These are phyloP conservation scores for Priocnemis perturbator DNA, from an alignment of 2,888 invertebrate species.

Conservation along the genomic window DNA sequence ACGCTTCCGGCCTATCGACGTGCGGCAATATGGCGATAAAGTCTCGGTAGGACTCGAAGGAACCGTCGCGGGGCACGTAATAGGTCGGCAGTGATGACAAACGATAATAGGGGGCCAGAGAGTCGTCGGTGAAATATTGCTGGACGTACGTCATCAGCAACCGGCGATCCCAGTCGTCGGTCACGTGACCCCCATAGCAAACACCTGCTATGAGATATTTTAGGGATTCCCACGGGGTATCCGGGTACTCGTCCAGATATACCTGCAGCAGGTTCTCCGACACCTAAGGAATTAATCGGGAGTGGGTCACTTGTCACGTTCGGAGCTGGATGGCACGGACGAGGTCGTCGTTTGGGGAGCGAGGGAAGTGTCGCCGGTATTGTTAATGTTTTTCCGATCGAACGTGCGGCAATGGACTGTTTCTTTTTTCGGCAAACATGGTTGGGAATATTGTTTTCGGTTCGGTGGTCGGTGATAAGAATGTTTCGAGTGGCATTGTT, in stretches of 20 bases:
- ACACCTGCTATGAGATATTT: constrained; percentile 92
- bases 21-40: constrained; percentile 87
- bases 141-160: constrained; percentile 89
- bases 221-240: constrained; percentile 93
- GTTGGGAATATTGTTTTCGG: too few species aligned
- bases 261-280: constrained; percentile 89
- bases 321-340: too few species aligned
- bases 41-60: constrained; percentile 87
- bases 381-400: too few species aligned
- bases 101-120: constrained; percentile 82
- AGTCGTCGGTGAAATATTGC: constrained; percentile 87
- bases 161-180: constrained; percentile 85
- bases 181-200: constrained; percentile 92
- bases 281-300: constrained; percentile 75
- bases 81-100: constrained; percentile 85
- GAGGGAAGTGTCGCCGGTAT: too few species aligned
- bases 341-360: too few species aligned
- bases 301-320: background rate
- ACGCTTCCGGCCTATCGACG: constrained; percentile 89
- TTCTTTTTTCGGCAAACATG: too few species aligned
- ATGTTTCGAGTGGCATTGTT: too few species aligned
- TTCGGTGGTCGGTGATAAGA: too few species aligned
- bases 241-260: constrained; percentile 88
- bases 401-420: too few species aligned
- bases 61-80: constrained; percentile 89